Percentiles rank a stretch among this genome's conserved stretches.
phyloP scores from a whole-genome alignment of 1,140 invertebrate species.

The Aethina tumida region DNA sequence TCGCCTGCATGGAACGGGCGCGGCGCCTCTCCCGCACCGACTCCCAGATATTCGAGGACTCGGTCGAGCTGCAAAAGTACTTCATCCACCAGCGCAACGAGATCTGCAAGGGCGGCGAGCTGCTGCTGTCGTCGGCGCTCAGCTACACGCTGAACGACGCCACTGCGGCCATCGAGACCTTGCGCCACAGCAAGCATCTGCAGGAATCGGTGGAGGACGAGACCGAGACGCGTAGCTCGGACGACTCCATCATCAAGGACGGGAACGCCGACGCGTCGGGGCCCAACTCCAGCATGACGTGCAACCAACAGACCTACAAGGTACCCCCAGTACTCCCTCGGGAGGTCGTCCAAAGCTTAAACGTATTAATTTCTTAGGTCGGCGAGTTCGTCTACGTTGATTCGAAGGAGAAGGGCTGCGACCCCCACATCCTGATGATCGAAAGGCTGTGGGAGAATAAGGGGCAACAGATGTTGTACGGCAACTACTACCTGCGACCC shows the following conservation, averaged over 20 bases:
- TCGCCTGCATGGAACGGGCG: conserved; percentile 84
- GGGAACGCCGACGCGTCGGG: conserved; percentile 36
- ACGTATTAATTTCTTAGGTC: no score
- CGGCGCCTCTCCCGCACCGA: conserved; percentile 78
- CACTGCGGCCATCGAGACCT: conserved; percentile 58
- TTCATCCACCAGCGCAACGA: conserved; percentile 74
- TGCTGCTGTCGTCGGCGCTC: conserved; percentile 79
- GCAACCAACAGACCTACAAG: conserved; percentile 64
- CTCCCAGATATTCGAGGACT: conserved; percentile 91
- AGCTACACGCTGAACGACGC: conserved; percentile 58
- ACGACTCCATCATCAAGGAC: conserved; percentile 33
- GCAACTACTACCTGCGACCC: conserved; percentile 70
- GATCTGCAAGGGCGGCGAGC: conserved; percentile 66
- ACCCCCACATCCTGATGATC: conserved; percentile 78
- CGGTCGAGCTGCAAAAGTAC: conserved; percentile 85
- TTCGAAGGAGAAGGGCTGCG: conserved; percentile 62
- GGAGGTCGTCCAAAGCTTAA: no score
- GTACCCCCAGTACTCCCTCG: no score
- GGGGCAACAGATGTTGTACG: conserved; percentile 81
- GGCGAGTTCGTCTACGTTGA: conserved; percentile 90
- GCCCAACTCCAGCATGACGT: no score
- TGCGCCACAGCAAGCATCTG: conserved; percentile 66
- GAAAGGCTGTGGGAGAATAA: conserved; percentile 79
- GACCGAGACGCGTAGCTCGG: conserved; percentile 42
- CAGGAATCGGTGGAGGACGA: conserved; percentile 71